phyloP scores from a whole-genome alignment of 2,113 vertebrate species.

The Halichoerus grypus region DNA sequence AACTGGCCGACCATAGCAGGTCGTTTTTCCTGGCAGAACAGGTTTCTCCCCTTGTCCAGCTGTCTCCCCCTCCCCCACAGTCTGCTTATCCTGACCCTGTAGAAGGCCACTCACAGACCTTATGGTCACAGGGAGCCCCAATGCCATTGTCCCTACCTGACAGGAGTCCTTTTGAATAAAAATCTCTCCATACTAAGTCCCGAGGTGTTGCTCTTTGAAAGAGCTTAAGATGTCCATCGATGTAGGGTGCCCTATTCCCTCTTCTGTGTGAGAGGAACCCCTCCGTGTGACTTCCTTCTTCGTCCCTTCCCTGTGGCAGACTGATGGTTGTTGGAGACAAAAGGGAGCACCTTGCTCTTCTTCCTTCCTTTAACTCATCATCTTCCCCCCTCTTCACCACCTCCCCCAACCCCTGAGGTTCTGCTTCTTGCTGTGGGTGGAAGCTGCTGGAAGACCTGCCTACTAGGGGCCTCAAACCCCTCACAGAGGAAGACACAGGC shows the following conservation, averaged over 20 bases:
- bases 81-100: accelerated
- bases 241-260: accelerated
- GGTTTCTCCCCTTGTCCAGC: not conserved
- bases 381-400: accelerated
- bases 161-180: not conserved
- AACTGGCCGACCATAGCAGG: accelerated
- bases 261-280: not conserved
- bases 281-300: accelerated
- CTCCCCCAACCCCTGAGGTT: accelerated
- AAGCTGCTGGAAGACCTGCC: not conserved
- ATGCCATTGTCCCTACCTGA: not conserved
- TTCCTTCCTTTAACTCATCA: accelerated
- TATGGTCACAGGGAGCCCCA: accelerated
- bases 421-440: not conserved
- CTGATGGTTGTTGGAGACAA: accelerated
- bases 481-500: not conserved
- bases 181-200: not conserved
- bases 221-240: not conserved
- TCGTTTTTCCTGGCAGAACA: accelerated
- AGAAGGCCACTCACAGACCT: accelerated
- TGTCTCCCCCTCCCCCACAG: not conserved
- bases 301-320: accelerated
- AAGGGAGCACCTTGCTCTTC: accelerated
- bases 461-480: accelerated
- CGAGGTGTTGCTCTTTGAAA: not conserved